Evolutionary conservation across 2,888 invertebrate species (phyloP), one percentile per base, ranked within the genome.

Genomic region (Harmothoe impar): DNA sequence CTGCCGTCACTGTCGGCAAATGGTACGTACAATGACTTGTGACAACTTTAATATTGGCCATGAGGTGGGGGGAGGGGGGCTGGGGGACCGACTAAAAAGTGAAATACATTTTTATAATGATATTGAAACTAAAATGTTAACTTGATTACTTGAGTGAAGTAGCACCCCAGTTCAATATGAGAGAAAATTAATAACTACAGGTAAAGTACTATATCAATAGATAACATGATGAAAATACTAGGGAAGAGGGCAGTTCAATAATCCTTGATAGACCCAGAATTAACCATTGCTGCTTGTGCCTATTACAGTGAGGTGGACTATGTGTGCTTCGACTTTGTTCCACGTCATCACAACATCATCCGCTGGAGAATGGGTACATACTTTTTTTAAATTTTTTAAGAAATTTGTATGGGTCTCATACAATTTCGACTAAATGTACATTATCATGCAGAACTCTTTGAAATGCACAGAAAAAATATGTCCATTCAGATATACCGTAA

Each of bases 241-340:
- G n/a, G n/a, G n/a, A n/a, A n/a, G n/a, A n/a, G n/a, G n/a, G n/a
- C n/a, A n/a, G n/a, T n/a, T n/a, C n/a, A 43, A 43, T 43, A 3
- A 43, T 43, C 43, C 43, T 43, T 10, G 10, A 43, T 43, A 7
- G 43, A 43, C 43, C 43, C 10, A 43, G 43, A 43, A 10, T 7
- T 43, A 10, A 43, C 15, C 3, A n/a, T 5, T 62, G 20, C 62
- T 62, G 1, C 3, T 62, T 20, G 62, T 62, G 20, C 62, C 17
- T 17, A 52, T 94, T 96, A 93, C 95, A 97, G 99, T 96, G 99
- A 99, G 96, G 99, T 99, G 94, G 99, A 99, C 97, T 99, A 98
- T 95, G 97, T 99, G 12, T 99, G 99, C 95, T 99, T 99, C 94
- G 99, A 99, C 95, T 98, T 99, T 95, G 97, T 99, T 89, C 98